Evolutionary conservation across 1,140 invertebrate genomes (phyloP).

Genomic region (Tetramorium parvispinum): DNA sequence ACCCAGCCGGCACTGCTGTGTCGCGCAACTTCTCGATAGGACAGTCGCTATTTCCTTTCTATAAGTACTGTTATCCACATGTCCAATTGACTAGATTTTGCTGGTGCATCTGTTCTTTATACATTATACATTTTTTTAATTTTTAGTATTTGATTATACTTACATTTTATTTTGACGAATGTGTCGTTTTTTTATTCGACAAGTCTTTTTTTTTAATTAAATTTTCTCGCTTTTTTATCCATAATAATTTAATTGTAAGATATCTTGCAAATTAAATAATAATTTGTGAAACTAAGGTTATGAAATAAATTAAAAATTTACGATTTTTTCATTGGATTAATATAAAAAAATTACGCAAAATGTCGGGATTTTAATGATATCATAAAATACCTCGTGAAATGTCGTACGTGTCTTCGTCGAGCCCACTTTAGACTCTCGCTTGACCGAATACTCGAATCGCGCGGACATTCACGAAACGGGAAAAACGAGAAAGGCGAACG

Average conservation of each 20-base stretch:
- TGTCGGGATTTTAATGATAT: neutral
- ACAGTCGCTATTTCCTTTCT: slow-evolving; percentile 36
- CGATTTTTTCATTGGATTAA: neutral
- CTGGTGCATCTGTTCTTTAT: neutral
- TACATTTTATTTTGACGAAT: neutral
- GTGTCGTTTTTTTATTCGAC: neutral
- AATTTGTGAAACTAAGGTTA: neutral
- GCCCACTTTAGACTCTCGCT: slow-evolving; percentile 62
- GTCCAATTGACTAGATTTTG: neutral
- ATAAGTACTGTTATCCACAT: slow-evolving; percentile 42
- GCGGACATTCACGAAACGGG: slow-evolving; percentile 73
- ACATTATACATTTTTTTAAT: neutral
- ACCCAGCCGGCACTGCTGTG: slow-evolving; percentile 10
- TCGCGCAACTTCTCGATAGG: slow-evolving; percentile 65
- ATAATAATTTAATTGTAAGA: neutral
- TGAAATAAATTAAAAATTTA: neutral
- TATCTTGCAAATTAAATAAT: neutral
- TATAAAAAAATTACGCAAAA: neutral
- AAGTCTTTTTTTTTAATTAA: neutral
- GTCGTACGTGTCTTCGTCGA: neutral
- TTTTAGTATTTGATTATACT: neutral
- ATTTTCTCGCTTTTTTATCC: neutral
- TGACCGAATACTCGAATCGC: slow-evolving; percentile 72
- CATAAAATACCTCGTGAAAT: slow-evolving; percentile 41
- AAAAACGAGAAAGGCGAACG: slow-evolving; percentile 62